These are phyloP conservation scores for Tragulus kanchil DNA, from an alignment of 2,113 vertebrate species.

Conservation along the genomic window DNA sequence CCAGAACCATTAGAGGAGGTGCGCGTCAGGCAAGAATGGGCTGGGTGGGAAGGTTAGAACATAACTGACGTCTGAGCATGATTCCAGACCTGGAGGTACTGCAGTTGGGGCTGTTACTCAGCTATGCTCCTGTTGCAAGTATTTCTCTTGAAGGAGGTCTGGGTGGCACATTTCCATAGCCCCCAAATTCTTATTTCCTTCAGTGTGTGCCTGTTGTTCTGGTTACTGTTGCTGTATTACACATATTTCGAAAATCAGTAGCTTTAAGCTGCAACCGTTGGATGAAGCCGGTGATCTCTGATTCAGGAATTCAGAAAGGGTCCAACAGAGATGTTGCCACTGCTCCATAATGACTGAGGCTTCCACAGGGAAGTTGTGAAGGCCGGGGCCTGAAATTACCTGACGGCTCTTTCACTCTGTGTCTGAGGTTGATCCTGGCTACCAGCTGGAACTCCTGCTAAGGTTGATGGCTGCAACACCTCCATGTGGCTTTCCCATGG, in stretches of 20 bases:
- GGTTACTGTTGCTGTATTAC: not conserved
- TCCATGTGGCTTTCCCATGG: not conserved
- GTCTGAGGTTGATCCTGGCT: not conserved
- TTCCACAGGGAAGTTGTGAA: not conserved
- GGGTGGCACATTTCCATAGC: not conserved
- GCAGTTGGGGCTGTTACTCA: not conserved
- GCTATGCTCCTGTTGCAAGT: not conserved
- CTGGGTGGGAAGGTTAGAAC: not conserved
- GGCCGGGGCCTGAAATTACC: not conserved
- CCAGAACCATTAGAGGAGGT: not conserved
- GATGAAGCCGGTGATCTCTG: not conserved
- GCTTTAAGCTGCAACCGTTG: not conserved
- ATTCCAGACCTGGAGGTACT: not conserved
- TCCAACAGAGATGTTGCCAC: not conserved
- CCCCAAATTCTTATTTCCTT: not conserved
- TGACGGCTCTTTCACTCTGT: not conserved
- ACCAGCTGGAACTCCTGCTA: not conserved
- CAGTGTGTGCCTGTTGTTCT: not conserved
- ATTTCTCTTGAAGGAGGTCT: constrained; percentile 2
- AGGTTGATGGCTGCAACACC: not conserved
- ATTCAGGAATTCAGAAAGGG: not conserved
- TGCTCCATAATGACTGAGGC: not conserved
- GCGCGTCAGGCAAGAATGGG: not conserved
- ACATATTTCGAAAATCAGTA: not conserved
- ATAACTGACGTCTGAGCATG: not conserved